These are phyloP conservation scores for Clostera curtula DNA, from an alignment of 2,888 invertebrate genomes.

Conservation along the genomic window DNA sequence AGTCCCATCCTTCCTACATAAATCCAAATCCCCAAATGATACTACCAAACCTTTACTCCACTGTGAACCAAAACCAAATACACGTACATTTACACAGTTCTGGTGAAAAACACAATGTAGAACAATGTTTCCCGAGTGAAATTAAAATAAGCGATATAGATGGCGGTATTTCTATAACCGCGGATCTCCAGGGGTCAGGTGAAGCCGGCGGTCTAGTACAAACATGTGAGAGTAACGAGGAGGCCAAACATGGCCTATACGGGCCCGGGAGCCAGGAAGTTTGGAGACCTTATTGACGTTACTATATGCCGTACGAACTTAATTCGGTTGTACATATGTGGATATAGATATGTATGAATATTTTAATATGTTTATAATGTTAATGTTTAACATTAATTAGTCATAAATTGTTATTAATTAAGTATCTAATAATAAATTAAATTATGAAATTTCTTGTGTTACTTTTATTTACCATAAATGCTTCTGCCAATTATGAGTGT, in stretches of 20 bases:
- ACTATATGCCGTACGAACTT: conserved; percentile 27
- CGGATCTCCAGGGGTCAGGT: conserved; percentile 61
- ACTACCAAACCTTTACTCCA: conserved; percentile 86
- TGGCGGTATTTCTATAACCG: conserved; percentile 73
- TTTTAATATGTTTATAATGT: conserved; percentile 25
- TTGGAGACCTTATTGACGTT: conserved; percentile 85
- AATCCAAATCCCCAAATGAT: conserved; percentile 81
- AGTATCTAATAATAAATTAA: conserved; percentile 34
- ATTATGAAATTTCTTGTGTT: conserved; percentile 26
- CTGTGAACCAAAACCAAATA: conserved; percentile 91
- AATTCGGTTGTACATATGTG: conserved; percentile 66
- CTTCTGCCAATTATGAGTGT: too few species aligned
- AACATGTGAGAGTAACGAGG: conserved; percentile 69
- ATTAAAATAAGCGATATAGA: conserved; percentile 77
- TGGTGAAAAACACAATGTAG: conserved; percentile 77
- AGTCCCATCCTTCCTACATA: conserved; percentile 76
- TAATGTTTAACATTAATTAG: conserved; percentile 70
- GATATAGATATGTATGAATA: conserved; percentile 41
- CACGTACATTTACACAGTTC: conserved; percentile 85
- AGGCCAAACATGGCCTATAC: conserved; percentile 65
- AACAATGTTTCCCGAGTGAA: conserved; percentile 77
- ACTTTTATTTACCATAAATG: too few species aligned
- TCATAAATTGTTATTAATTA: conserved; percentile 61
- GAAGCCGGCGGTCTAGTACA: conserved; percentile 66
- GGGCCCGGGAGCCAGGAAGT: conserved; percentile 69